Conservation (phyloP, 2,797 vertebrate genomes). For the Pelobates cultripes region DNA sequence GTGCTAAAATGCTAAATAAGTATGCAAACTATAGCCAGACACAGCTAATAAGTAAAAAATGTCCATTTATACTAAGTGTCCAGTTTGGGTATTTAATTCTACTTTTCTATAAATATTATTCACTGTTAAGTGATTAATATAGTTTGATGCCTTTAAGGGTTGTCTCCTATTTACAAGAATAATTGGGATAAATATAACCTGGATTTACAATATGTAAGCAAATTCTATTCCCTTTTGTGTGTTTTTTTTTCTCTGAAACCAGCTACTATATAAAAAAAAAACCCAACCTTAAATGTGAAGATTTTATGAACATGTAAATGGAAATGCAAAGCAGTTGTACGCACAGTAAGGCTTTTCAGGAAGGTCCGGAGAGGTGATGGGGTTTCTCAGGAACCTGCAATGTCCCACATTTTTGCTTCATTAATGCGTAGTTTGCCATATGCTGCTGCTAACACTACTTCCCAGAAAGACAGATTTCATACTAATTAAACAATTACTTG, state of each 20-base stretch:
- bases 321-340: slow-evolving; percentile 8
- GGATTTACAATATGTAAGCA: too few species aligned
- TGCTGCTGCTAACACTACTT: slow-evolving; percentile 51
- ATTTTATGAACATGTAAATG: slow-evolving; percentile 29
- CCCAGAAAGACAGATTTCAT: slow-evolving; percentile 55
- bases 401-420: slow-evolving; percentile 53
- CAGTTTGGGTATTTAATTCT: too few species aligned
- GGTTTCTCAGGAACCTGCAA: slow-evolving; percentile 29
- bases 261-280: neutral
- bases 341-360: slow-evolving; percentile 30
- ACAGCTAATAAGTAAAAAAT: too few species aligned
- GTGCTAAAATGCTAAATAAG: too few species aligned
- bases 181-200: too few species aligned
- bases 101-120: too few species aligned
- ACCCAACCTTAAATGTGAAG: neutral
- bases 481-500: slow-evolving; percentile 56
- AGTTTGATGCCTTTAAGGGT: too few species aligned
- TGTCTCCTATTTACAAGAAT: too few species aligned
- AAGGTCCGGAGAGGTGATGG: slow-evolving; percentile 36
- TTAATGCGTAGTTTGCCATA: slow-evolving; percentile 54
- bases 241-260: neutral
- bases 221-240: too few species aligned
- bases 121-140: too few species aligned
- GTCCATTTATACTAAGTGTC: too few species aligned
- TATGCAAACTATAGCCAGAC: too few species aligned